Conservation (phyloP, 2,113 vertebrate species). For the Peromyscus polionotus region DNA sequence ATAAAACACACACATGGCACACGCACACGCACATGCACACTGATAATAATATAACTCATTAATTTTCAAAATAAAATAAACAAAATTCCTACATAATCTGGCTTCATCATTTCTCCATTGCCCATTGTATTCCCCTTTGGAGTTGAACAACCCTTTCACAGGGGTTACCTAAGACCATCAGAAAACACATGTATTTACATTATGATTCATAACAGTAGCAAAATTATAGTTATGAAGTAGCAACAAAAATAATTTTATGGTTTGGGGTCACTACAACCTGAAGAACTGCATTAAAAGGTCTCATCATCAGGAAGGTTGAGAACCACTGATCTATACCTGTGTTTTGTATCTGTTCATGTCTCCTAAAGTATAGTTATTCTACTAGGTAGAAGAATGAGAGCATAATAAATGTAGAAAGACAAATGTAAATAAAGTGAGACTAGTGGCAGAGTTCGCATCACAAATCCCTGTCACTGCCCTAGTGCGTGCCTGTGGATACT, state of each 20-base stretch:
- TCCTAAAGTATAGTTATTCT: neutral
- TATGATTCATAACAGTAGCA: neutral
- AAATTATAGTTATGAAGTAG: neutral
- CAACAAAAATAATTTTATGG: neutral
- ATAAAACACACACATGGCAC: neutral
- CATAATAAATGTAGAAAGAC: neutral
- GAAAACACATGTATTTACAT: neutral
- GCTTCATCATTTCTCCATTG: neutral
- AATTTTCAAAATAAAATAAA: neutral
- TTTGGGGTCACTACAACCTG: neutral
- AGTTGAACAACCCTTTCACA: neutral
- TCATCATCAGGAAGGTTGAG: neutral
- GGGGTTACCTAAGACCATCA: neutral
- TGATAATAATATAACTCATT: neutral
- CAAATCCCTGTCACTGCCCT: neutral
- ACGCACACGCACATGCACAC: neutral
- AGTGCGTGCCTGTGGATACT: no score
- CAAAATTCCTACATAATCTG: neutral
- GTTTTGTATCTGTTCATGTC: neutral
- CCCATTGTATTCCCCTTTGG: neutral
- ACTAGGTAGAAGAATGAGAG: neutral
- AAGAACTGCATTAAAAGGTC: neutral
- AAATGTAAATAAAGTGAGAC: neutral
- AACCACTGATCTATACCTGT: neutral
- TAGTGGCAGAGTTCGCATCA: neutral